Evolutionary conservation across 2,113 vertebrate species (phyloP), one percentile per base, ranked within the genome.

Genomic region (Triplophysa dalaica): DNA sequence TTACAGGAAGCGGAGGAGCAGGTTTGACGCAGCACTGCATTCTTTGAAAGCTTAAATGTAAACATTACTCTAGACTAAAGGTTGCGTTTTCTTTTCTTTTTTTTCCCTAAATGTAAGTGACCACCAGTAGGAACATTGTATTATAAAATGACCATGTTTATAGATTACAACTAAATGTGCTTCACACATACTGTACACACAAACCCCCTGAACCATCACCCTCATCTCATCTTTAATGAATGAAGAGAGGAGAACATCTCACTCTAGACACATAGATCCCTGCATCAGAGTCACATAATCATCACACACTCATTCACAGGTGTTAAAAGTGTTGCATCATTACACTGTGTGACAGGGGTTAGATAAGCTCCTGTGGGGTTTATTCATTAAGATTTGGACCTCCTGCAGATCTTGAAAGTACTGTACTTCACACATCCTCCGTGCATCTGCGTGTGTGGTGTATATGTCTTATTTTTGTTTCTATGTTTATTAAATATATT

Each of bases 1-100:
- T 75, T 98, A 78, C 89, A 93, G 70, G 89, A 93, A 74, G 45
- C 95, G 1, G 94, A 96, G 77, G 91, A 91, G 5, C 94, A 98
- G 97, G 97, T 98, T 94, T 88, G 33, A 45, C 8, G 16, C 50
- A 24, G 11, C 26, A 45, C 8, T 69, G n/a, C 24, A 45, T 12
- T 29, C 19, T 43, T 64, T 68, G 1, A 43, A 22, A 2, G 13
- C 43, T 61, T 22, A 60, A 2, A 13, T 62, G 17, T 33, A 10
- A 33, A 54, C 4, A 50, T 24, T 50, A 50, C 8, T 70, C 16
- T 52, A 2, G 54, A 9, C 1, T 56, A n/a, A 58, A 58, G n/a
- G 17, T 58, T 58, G 6, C 24, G 24, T 24, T 24, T 24, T 24
- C 1, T 24, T 24, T 24, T 2, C 24, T 21, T 1, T 56, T 19